phyloP scores from a whole-genome alignment of 2,113 vertebrate genomes.

The Apistogramma diplotaenia region DNA sequence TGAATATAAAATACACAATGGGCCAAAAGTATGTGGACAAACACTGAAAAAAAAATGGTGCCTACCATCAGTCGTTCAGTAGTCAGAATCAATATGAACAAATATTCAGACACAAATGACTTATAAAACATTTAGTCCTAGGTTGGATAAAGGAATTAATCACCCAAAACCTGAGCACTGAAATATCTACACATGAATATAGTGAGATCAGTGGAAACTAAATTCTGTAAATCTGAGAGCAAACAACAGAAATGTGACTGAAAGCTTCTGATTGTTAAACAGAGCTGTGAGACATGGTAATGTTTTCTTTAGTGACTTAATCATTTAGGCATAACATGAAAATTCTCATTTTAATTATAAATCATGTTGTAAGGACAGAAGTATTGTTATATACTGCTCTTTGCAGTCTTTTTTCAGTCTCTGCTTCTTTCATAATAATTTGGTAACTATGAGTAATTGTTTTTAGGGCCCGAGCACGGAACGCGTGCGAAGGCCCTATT shows the following conservation, averaged over 20 bases:
- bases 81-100: not conserved
- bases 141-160: not conserved
- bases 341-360: not conserved
- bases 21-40: not conserved
- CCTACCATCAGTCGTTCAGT: rapidly evolving
- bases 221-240: no score
- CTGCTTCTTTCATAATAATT: not conserved
- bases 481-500: no score
- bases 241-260: no score
- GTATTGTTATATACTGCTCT: not conserved
- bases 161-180: no score
- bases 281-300: no score
- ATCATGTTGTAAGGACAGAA: not conserved
- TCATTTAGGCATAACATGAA: not conserved
- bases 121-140: not conserved
- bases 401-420: not conserved
- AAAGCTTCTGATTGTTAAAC: no score
- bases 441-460: not conserved
- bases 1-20: not conserved
- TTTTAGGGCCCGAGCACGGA: no score
- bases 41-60: not conserved
- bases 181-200: no score
- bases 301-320: not conserved
- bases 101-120: not conserved
- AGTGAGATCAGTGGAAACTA: no score